Percentiles rank a stretch among this genome's conserved stretches.
Conservation (phyloP, 2,113 vertebrate species). For the Xiphophorus couchianus region DNA sequence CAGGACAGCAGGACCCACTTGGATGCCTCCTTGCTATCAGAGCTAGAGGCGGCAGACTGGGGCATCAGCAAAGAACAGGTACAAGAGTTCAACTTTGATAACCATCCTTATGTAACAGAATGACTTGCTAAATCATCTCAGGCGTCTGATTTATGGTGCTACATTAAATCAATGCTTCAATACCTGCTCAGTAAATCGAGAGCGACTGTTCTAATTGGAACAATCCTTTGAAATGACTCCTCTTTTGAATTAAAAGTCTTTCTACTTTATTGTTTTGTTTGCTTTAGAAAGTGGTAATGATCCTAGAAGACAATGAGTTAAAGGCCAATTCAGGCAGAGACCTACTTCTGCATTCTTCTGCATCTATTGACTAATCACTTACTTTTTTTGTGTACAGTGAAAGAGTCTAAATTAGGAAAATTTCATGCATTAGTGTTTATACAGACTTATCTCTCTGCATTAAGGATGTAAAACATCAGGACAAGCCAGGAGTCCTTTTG, state of each 20-base stretch:
- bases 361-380: not conserved
- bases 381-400: not conserved
- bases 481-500: too few species aligned
- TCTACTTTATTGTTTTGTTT: not conserved
- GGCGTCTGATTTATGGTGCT: not conserved
- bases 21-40: constrained; percentile 74
- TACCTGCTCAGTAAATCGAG: too few species aligned
- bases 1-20: constrained; percentile 59
- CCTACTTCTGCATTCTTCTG: not conserved
- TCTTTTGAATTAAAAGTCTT: not conserved
- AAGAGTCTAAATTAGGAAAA: not conserved
- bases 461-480: too few species aligned
- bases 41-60: constrained; percentile 64
- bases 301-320: too few species aligned
- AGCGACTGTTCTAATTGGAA: too few species aligned
- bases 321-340: too few species aligned
- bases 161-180: too few species aligned
- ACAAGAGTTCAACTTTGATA: not conserved
- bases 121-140: not conserved
- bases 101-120: not conserved
- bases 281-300: not conserved
- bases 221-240: not conserved
- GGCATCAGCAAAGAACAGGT: constrained; percentile 74
- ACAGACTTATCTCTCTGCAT: not conserved
- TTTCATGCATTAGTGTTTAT: not conserved